These are phyloP conservation scores for Pterocles orientalis DNA, from an alignment of 2,113 vertebrate genomes.

Conservation along the genomic window DNA sequence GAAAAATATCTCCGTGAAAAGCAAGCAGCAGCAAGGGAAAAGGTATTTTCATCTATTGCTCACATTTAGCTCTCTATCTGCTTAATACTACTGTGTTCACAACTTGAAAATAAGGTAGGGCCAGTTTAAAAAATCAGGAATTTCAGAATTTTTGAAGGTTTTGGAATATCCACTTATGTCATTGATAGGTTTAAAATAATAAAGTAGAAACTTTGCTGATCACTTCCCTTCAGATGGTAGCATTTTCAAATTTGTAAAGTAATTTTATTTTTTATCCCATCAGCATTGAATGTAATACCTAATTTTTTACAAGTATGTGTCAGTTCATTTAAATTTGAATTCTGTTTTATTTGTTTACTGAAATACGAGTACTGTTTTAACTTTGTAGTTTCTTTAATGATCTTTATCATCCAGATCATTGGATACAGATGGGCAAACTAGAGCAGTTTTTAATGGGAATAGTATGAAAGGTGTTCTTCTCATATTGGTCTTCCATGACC, in stretches of 20 bases:
- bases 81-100: neutral
- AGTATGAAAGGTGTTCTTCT: neutral
- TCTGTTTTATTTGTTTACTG: neutral
- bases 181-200: neutral
- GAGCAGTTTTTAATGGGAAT: neutral
- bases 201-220: neutral
- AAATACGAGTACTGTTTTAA: neutral
- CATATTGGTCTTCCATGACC: neutral
- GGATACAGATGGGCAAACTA: neutral
- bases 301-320: neutral
- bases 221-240: neutral
- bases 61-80: neutral
- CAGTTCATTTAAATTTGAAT: neutral
- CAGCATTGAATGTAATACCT: neutral
- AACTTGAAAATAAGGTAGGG: neutral
- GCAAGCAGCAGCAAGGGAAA: constrained; percentile 95
- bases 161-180: neutral
- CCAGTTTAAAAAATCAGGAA: neutral
- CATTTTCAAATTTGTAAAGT: neutral
- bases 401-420: neutral
- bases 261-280: neutral
- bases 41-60: constrained; percentile 78
- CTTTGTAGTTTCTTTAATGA: neutral
- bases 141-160: neutral
- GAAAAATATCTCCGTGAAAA: constrained; percentile 98